These are phyloP conservation scores for Heliocidaris tuberculata DNA, from an alignment of 35 echinoderm and acorn worm genomes.

Conservation along the genomic window DNA sequence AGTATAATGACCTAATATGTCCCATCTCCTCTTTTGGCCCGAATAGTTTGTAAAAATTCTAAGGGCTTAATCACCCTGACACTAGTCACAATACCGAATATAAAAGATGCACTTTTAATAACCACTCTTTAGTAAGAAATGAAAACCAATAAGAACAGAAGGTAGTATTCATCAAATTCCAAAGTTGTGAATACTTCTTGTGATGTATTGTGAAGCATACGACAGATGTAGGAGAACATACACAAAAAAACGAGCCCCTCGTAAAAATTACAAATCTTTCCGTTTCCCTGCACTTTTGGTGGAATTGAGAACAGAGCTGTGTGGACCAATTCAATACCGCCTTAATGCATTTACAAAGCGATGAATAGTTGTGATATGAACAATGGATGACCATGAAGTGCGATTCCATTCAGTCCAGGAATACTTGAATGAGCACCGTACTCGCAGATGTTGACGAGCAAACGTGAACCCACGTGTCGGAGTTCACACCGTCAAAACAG, in stretches of 20 bases:
- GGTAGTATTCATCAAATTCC: no score
- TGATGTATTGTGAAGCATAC: no score
- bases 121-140: no score
- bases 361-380: neutral
- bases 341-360: neutral
- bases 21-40: no score
- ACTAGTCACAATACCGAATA: no score
- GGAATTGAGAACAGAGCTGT: neutral
- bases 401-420: neutral
- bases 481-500: neutral
- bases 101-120: no score
- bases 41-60: no score
- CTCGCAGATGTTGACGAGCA: neutral
- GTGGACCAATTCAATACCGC: neutral
- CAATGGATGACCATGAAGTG: slow-evolving; percentile 9
- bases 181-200: no score
- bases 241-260: neutral
- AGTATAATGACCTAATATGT: no score
- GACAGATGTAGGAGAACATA: no score
- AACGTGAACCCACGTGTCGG: neutral
- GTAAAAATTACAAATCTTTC: neutral
- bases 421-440: neutral
- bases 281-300: neutral
- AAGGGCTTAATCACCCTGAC: no score
- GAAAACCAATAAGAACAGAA: no score